Evolutionary conservation across 2,113 vertebrate species (phyloP), one percentile per base, ranked within the genome.

Genomic region (Halichoerus grypus): DNA sequence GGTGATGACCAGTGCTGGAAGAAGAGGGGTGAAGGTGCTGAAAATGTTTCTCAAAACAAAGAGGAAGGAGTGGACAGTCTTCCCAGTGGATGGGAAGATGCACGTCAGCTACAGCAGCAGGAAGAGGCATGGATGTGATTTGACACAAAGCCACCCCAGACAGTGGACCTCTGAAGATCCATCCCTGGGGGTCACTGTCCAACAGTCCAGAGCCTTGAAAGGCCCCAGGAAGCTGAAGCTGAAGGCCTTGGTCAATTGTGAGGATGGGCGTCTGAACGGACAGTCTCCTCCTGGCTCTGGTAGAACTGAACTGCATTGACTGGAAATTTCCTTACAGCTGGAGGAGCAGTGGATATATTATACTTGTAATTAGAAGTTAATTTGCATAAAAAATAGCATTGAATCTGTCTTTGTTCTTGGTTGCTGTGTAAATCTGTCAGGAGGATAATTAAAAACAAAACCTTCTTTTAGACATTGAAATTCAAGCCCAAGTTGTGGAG

Each of bases 71-170:
- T 19, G 26, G 55, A 10, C 2, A 0, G 21, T 49, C 4, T 26
- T 61, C 36, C 16, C 4, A 18, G 22, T 36, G 21, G 61, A 15
- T 67, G 9, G 36, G 31, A 69, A 24, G 42, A 51, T 71, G 10
- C 7, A 13, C 4, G 4, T 22, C 1, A 11, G 5, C 4, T 18
- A 3, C 14, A 18, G 3, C 4, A 3, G 36, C 33, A 19, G 77
- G 24, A 72, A 69, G 49, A 42, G 22, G 4, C 4, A 12, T 24
- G 63, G n/a, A 12, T 0, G 1, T 36, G 39, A 76, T 7, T 61
- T 74, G 39, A 33, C 26, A 71, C 24, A 26, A 15, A 16, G 15
- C 5, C 19, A 12, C 24, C 22, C 2, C 16, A 9, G 61, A 42
- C 46, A 7, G 8, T 16, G 4, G 72, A 55, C 49, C 24, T 84